phyloP scores from a whole-genome alignment of 2,888 invertebrate species.

The Deilephila elpenor region DNA sequence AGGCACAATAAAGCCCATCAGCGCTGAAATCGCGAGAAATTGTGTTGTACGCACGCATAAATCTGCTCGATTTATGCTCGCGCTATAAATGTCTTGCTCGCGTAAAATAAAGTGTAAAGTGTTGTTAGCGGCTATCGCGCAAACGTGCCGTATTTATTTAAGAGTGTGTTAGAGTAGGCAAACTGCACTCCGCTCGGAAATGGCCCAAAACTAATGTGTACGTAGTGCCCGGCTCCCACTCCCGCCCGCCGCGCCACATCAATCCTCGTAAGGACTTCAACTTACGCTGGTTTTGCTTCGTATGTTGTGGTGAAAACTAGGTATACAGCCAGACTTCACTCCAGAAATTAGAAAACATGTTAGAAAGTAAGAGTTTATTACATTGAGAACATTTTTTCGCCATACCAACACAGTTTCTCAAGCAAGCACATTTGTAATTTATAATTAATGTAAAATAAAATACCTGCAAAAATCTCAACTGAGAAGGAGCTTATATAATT shows the following conservation, averaged over 20 bases:
- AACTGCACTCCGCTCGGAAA: constrained; percentile 75
- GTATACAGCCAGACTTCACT: neutral
- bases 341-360: no score
- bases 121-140: constrained; percentile 76
- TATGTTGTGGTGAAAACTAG: neutral
- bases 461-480: no score
- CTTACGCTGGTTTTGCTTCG: neutral
- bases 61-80: constrained; percentile 68
- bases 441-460: no score
- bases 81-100: constrained; percentile 67
- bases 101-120: constrained; percentile 76
- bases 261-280: constrained; percentile 29
- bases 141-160: constrained; percentile 83
- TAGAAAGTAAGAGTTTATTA: neutral
- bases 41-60: constrained; percentile 52
- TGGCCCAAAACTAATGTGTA: constrained; percentile 77
- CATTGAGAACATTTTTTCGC: neutral
- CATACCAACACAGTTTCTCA: no score
- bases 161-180: constrained; percentile 68
- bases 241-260: constrained; percentile 27
- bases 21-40: neutral
- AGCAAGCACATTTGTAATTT: no score
- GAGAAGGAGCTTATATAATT: no score
- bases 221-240: constrained; percentile 39
- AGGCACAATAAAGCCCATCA: neutral